These are phyloP conservation scores for Drosophila orena DNA, from an alignment of 1,140 invertebrate species.

Conservation along the genomic window DNA sequence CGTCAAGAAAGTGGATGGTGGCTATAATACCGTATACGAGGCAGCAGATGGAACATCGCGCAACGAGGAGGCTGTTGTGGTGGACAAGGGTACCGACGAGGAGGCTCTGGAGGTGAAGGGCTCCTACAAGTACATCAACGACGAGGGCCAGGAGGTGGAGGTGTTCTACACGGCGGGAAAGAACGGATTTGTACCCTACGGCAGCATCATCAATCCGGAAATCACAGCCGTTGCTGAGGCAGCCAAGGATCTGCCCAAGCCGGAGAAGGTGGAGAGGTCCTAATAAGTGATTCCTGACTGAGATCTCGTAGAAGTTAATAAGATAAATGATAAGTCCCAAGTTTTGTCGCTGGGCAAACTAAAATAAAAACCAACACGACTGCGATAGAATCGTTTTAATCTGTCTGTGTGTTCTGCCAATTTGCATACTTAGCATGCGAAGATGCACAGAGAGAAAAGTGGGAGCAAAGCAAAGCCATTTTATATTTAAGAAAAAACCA, in stretches of 20 bases:
- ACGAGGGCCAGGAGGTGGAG: slow-evolving; percentile 57
- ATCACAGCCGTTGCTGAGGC: slow-evolving; percentile 69
- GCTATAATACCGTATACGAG: slow-evolving; percentile 45
- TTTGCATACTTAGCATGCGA: slow-evolving; percentile 3
- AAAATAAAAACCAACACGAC: slow-evolving; percentile 14
- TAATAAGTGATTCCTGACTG: not conserved
- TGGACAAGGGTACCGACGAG: slow-evolving; percentile 49
- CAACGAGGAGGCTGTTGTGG: slow-evolving; percentile 41
- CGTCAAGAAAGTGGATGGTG: slow-evolving; percentile 52
- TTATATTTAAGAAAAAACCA: not conserved
- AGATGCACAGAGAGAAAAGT: not conserved
- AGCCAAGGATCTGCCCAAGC: slow-evolving; percentile 73
- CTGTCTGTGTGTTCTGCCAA: not conserved
- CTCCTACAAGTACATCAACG: slow-evolving; percentile 73
- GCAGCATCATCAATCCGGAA: slow-evolving; percentile 62
- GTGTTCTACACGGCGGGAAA: slow-evolving; percentile 77
- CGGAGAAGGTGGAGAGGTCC: not conserved
- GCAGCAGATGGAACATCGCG: slow-evolving; percentile 60
- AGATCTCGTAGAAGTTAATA: slow-evolving; percentile 26
- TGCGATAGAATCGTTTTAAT: not conserved
- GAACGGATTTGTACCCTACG: slow-evolving; percentile 76
- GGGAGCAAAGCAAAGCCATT: not conserved
- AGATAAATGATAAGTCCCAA: slow-evolving; percentile 10
- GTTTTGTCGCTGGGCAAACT: slow-evolving; percentile 15
- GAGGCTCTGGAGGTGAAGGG: slow-evolving; percentile 68